Evolutionary conservation across 2,888 invertebrate genomes (phyloP), one percentile per base, ranked within the genome.

Genomic region (Amblyjoppa proteus): DNA sequence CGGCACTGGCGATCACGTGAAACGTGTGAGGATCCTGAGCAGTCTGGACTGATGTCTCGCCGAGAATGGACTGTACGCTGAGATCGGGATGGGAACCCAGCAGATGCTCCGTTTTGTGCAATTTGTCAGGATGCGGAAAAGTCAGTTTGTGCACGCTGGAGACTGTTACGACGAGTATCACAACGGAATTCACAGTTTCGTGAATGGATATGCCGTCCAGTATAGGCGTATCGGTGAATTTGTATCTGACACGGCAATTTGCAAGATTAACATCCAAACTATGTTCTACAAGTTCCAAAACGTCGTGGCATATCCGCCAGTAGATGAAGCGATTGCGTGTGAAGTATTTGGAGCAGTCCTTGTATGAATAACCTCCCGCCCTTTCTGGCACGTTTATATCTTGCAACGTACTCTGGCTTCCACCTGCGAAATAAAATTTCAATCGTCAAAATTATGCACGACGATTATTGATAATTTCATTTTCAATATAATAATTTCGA

Each of bases 341-440:
- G 89, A 96, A 96, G 81, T 95, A 95, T 86, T 96, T 96, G 20
- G 96, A 95, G 16, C 95, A 95, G 92, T 97, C 97, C 92, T 95
- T 96, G 92, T 97, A 99, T 91, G 97, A 97, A 94, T 97, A 98
- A 31, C 98, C 98, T 64, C 98, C 98, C 28, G 98, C 97, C 94
- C 96, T 96, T 92, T 98, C 98, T 2, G 97, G 97, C 38, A 98
- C 96, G 95, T 98, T 98, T 82, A 98, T 97, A 92, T 99, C 99
- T 94, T 98, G 98, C 51, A 99, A 94, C 51, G 98, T 98, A 93
- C 98, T 98, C 93, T 98, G 98, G 70, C 98, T 97, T 73, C 98
- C 98, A 87, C 97, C 98, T 98, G 92, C 81, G 95, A 93, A 85
- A 80, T 69, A 83, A 75, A 20, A 34, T 64, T n/a, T 58, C 9